Percentiles rank a stretch among this genome's conserved stretches.
phyloP scores from a whole-genome alignment of 1,140 invertebrate genomes.

The Epicauta chinensis region DNA sequence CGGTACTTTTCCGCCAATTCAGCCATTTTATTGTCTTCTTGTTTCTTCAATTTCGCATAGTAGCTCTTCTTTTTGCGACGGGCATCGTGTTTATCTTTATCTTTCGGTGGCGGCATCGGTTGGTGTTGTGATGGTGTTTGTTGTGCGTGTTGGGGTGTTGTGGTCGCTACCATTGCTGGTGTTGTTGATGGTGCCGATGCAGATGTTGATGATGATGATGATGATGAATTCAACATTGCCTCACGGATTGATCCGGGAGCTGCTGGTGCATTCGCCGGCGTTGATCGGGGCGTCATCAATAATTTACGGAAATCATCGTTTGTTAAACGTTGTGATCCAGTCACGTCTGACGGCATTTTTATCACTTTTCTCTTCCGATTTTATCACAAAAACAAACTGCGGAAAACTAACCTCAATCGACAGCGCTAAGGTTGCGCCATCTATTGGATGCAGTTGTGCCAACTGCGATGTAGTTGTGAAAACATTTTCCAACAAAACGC shows the following conservation, averaged over 20 bases:
- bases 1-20: slow-evolving; percentile 93
- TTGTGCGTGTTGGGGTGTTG: too few relatives aligned
- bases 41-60: slow-evolving; percentile 91
- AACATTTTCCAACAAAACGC: too few relatives aligned
- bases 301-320: slow-evolving; percentile 97
- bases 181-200: too few relatives aligned
- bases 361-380: neutral
- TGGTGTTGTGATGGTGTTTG: too few relatives aligned
- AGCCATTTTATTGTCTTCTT: slow-evolving; percentile 92
- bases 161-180: too few relatives aligned
- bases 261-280: slow-evolving; percentile 51
- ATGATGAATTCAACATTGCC: slow-evolving; percentile 51
- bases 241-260: slow-evolving; percentile 50
- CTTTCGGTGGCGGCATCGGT: slow-evolving; percentile 30
- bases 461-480: too few relatives aligned
- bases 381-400: neutral
- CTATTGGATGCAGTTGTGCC: too few relatives aligned
- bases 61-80: slow-evolving; percentile 83
- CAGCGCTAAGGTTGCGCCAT: too few relatives aligned
- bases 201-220: too few relatives aligned
- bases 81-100: slow-evolving; percentile 55
- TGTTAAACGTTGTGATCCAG: slow-evolving; percentile 68
- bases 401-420: too few relatives aligned
- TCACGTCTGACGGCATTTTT: slow-evolving; percentile 45
- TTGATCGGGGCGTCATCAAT: slow-evolving; percentile 85